These are phyloP conservation scores for Tipula unca DNA, from an alignment of 2,888 invertebrate species.

Conservation along the genomic window DNA sequence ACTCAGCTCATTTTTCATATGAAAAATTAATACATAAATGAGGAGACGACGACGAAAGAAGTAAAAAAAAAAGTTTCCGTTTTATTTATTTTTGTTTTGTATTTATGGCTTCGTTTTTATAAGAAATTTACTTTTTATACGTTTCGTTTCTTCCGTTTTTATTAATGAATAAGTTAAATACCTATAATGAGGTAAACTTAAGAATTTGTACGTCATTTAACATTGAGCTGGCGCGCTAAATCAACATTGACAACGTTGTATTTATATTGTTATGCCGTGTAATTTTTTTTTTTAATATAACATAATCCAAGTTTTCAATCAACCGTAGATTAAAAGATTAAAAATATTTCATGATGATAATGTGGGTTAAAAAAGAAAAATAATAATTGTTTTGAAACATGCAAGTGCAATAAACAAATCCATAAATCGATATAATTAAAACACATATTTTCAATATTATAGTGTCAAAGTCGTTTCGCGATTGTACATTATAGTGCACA, in stretches of 20 bases:
- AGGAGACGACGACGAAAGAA: background rate
- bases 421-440: background rate
- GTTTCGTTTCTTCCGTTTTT: background rate
- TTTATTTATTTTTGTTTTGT: background rate
- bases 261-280: background rate
- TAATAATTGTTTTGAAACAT: background rate
- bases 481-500: background rate
- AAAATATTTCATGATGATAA: background rate
- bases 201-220: background rate
- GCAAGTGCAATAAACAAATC: constrained; percentile 1
- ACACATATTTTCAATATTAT: background rate
- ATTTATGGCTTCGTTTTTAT: background rate
- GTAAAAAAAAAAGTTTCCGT: background rate
- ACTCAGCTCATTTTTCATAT: background rate
- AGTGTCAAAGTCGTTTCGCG: background rate
- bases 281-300: background rate
- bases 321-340: background rate
- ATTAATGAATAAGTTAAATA: background rate
- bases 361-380: background rate
- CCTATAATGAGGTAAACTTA: background rate
- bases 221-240: background rate
- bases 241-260: background rate
- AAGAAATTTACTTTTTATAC: background rate
- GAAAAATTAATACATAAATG: background rate
- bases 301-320: background rate